Percentiles rank a stretch among this genome's conserved stretches.
phyloP scores from a whole-genome alignment of 2,797 vertebrate species.

The Acrossocheilus fasciatus region DNA sequence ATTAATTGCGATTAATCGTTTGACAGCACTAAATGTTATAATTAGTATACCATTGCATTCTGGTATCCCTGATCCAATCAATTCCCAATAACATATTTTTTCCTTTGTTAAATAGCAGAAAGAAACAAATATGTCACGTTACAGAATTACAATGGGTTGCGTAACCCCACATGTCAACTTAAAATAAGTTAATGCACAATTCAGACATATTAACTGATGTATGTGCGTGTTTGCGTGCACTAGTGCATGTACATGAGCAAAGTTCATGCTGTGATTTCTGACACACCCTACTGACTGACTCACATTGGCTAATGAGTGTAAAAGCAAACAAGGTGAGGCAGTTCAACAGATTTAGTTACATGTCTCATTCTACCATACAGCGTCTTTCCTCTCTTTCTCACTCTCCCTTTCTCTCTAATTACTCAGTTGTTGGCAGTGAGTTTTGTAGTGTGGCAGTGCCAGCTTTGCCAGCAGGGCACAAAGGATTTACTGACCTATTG shows the following conservation, averaged over 20 bases:
- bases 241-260: constrained; percentile 26
- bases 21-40: neutral
- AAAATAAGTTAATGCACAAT: neutral
- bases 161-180: neutral
- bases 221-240: constrained; percentile 29
- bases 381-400: constrained; percentile 16
- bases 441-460: constrained; percentile 42
- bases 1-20: too few species aligned
- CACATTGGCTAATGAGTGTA: constrained; percentile 43
- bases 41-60: neutral
- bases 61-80: neutral
- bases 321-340: constrained; percentile 61
- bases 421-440: constrained; percentile 53
- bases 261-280: constrained; percentile 38
- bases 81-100: neutral
- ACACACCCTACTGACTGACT: constrained; percentile 57
- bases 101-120: neutral
- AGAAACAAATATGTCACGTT: neutral
- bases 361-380: constrained; percentile 34
- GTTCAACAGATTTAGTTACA: constrained; percentile 51
- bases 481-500: constrained; percentile 58
- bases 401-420: constrained; percentile 23
- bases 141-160: neutral
- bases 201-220: constrained; percentile 5
- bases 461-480: constrained; percentile 56